Evolutionary conservation across 2,888 invertebrate genomes (phyloP).

Genomic region (Monoplex corrugatus): DNA sequence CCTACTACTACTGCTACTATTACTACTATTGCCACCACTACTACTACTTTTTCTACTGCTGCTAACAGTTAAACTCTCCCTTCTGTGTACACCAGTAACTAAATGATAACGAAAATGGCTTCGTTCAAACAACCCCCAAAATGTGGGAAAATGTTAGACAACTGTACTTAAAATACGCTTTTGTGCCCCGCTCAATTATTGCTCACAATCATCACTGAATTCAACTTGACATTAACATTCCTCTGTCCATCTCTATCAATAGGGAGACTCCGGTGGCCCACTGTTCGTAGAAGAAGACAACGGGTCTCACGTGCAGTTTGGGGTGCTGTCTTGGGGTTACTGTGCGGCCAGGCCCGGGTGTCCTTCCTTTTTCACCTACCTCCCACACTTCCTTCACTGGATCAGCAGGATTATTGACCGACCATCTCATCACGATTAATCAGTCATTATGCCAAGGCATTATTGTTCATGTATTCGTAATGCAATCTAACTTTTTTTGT

Average conservation of each 20-base stretch:
- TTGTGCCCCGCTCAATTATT: not conserved
- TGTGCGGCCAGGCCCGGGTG: not conserved
- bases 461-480: not conserved
- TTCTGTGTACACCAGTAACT: no score
- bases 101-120: no score
- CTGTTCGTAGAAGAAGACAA: not conserved
- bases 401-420: not conserved
- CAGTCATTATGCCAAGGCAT: not conserved
- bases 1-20: no score
- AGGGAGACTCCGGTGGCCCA: not conserved
- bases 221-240: not conserved
- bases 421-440: not conserved
- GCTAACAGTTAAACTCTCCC: no score
- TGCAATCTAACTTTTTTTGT: not conserved
- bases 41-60: no score
- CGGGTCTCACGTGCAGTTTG: not conserved
- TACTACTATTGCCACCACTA: no score
- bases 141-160: not conserved
- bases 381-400: not conserved
- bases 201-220: not conserved
- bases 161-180: not conserved
- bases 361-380: slow-evolving; percentile 9
- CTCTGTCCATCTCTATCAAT: not conserved
- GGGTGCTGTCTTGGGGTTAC: slow-evolving; percentile 15
- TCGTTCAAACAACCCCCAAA: no score